Evolutionary conservation across 2,888 invertebrate genomes (phyloP), one percentile per base, ranked within the genome.

Genomic region (Eilema depressum): DNA sequence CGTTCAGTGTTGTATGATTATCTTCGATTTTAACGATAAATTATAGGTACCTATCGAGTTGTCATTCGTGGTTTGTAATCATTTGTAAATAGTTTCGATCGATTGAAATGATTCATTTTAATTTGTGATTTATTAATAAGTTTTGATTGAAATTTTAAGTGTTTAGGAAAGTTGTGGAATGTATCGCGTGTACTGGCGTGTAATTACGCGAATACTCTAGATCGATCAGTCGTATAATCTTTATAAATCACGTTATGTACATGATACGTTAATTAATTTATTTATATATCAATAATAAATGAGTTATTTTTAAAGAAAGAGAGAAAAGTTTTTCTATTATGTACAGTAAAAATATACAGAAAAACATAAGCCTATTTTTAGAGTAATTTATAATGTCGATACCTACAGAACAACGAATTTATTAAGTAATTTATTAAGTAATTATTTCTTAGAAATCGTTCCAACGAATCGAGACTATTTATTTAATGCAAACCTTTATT

Each of bases 11-110:
- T 82, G 76, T 69, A 73, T 65, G 66, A 62, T 70, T 68, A 70
- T 59, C 25, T 17, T 10, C 71, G 70, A 66, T 47, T 72, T 75
- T 75, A 69, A 68, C 74, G 77, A n/a, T n/a, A n/a, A 74, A 78
- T 77, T 74, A 11, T 26, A n/a, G n/a, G n/a, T n/a, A n/a, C n/a
- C n/a, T n/a, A 75, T 73, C 74, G 75, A 75, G 82, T 73, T 80
- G 57, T 71, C 56, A 59, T 69, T 33, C 26, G 69, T 33, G 28
- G 68, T 75, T 47, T 47, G 47, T 17, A 47, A 20, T 7, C 3
- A 41, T 47, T 47, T 47, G 17, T 1, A 41, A 2, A 20, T 47
- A 5, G 20, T 5, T 47, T 3, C 14, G 4, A 17, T 17, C 2
- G 12, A 12, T 37, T 37, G 2, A 11, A 37, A 37, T 41, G 20